These are phyloP conservation scores for Choristoneura rosaceana DNA, from an alignment of 2,888 invertebrate genomes.

Conservation along the genomic window DNA sequence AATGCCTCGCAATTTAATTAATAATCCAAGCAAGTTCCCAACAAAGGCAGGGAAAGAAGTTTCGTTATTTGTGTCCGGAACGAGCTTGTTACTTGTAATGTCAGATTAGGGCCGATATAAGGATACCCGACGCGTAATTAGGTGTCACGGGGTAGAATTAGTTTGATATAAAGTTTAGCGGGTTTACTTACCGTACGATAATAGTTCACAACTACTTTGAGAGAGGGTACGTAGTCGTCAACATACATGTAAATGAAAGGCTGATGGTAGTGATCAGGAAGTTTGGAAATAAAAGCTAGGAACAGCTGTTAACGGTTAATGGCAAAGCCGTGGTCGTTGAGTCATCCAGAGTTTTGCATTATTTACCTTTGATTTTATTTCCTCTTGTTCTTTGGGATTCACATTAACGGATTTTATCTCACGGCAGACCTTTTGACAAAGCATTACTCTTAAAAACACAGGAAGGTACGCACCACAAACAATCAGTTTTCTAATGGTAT, in stretches of 20 bases:
- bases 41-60: slow-evolving; percentile 24
- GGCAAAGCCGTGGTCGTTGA: too few species aligned
- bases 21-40: slow-evolving; percentile 46
- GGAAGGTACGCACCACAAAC: not conserved
- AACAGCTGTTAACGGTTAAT: too few species aligned
- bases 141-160: slow-evolving; percentile 11
- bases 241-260: not conserved
- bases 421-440: not conserved
- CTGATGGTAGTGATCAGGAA: not conserved
- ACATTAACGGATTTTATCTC: not conserved
- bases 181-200: not conserved
- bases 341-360: not conserved
- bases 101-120: slow-evolving; percentile 16
- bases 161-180: slow-evolving; percentile 5
- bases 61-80: slow-evolving; percentile 21
- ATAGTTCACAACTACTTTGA: not conserved
- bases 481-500: not conserved
- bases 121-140: slow-evolving; percentile 13
- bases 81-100: slow-evolving; percentile 20
- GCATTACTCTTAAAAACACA: not conserved
- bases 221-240: not conserved
- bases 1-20: slow-evolving; percentile 48
- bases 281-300: not conserved
- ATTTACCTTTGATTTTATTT: not conserved
- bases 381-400: not conserved